Evolutionary conservation across 1,140 invertebrate genomes (phyloP), one percentile per base, ranked within the genome.

Genomic region (Drosophila sucinea): DNA sequence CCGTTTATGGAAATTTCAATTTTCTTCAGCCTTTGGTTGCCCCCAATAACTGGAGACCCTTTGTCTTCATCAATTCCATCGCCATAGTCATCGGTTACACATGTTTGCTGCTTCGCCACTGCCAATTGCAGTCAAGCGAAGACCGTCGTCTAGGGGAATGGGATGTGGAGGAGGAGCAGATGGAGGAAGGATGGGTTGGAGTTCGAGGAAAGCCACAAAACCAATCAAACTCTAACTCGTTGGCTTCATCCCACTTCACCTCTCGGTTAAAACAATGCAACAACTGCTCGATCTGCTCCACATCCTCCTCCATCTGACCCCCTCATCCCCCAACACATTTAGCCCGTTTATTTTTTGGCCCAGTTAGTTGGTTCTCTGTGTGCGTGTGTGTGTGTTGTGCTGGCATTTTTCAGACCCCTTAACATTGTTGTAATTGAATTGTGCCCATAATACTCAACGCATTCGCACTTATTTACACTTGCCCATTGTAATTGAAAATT

Each of bases 351-450:
- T 64, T 80, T 73, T 73, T 63, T 77, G 72, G 65, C 68, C 67
- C 67, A 67, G 57, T 78, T 81, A 58, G 64, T 77, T 73, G 75
- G 55, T 71, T 58, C 8, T 80, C 57, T 62, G 38, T 54, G 3
- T 58, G 8, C 47, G 29, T 44, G 1, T 47, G n/a, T 33, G 0
- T 35, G 17, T 27, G 17, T 10, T 41, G 11, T 56, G 27, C n/a
- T 0, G 51, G 17, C 38, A 30, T 44, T 65, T 79, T 67, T 67
- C 64, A 29, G 72, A 44, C 73, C 60, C 57, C 38, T 54, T 58
- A 69, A 38, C 29, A 66, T 55, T 78, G 67, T 63, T 81, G 76
- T 83, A 83, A 79, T 89, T 89, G 68, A 86, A 81, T 81, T 85
- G 78, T 77, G 73, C 65, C 44, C 69, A 55, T 60, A 76, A 63